A percentile compares a stretch with the other conserved stretches of the same genome.
Evolutionary conservation across 2,797 vertebrate genomes (phyloP).

Genomic region (Bryconaethiops microstoma): DNA sequence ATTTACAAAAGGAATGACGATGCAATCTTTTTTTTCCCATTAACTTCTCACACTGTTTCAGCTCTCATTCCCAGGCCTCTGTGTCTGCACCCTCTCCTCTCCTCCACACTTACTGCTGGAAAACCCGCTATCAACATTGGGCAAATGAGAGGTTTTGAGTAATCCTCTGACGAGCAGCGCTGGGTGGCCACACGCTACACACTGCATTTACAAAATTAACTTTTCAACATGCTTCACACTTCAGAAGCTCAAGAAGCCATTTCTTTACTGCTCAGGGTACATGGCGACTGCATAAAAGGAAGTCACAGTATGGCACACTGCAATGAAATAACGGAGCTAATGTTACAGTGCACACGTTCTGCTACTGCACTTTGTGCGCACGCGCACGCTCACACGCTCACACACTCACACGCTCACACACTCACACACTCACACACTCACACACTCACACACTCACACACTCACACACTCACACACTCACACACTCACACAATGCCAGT

Average conservation of each 20-base stretch:
- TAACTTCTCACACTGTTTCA: slow-evolving; percentile 1
- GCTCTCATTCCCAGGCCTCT: slow-evolving; percentile 9
- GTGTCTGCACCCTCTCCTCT: neutral
- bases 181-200: slow-evolving; percentile 13
- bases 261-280: neutral
- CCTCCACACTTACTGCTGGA: neutral
- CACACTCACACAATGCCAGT: too few species aligned
- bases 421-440: too few species aligned
- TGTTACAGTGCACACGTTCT: neutral
- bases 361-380: too few species aligned
- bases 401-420: too few species aligned
- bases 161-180: slow-evolving; percentile 2
- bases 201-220: neutral
- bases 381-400: too few species aligned
- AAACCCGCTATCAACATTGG: slow-evolving; percentile 29
- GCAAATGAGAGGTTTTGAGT: slow-evolving; percentile 31
- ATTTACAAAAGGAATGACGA: too few species aligned
- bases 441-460: too few species aligned
- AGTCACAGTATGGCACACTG: neutral
- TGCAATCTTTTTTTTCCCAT: too few species aligned
- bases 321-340: neutral
- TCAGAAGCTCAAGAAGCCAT: neutral
- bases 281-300: neutral
- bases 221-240: slow-evolving; percentile 2
- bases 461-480: too few species aligned